These are phyloP conservation scores for Leucozona laternaria DNA, from an alignment of 2,888 invertebrate species.

Conservation along the genomic window DNA sequence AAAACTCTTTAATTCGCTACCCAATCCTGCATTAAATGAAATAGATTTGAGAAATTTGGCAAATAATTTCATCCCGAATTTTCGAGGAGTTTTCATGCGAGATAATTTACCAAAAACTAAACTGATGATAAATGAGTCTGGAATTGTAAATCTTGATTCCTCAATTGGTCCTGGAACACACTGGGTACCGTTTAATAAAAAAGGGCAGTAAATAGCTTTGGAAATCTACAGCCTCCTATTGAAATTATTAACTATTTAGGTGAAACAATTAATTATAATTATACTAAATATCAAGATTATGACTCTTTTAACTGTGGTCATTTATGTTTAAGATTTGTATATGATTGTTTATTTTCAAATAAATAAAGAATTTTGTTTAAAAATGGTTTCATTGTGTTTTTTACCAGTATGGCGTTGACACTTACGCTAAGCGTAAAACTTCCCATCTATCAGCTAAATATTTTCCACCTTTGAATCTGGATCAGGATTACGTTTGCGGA, in stretches of 20 bases:
- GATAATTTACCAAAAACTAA: neutral
- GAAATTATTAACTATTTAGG: neutral
- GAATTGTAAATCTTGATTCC: neutral
- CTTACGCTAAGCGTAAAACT: conserved; percentile 75
- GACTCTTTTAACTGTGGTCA: neutral
- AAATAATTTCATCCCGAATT: neutral
- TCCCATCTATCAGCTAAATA: conserved; percentile 67
- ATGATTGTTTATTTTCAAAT: conserved; percentile 42
- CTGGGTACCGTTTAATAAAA: neutral
- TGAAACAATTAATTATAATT: too few relatives aligned
- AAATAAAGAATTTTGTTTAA: conserved; percentile 78
- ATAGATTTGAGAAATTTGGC: neutral
- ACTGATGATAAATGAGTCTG: neutral
- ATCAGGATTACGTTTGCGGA: conserved; percentile 77
- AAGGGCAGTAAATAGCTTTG: neutral
- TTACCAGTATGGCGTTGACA: conserved; percentile 76
- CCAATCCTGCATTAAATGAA: neutral
- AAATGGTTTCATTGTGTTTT: conserved; percentile 12
- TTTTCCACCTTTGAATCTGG: conserved; percentile 65
- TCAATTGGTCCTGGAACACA: neutral
- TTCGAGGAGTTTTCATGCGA: neutral
- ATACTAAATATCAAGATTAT: neutral
- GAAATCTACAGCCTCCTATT: too few relatives aligned
- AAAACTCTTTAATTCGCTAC: neutral
- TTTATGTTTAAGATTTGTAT: conserved; percentile 76